Base-by-base conservation (phyloP, 2,888 invertebrate genomes). In the Anodontia alba region DNA sequence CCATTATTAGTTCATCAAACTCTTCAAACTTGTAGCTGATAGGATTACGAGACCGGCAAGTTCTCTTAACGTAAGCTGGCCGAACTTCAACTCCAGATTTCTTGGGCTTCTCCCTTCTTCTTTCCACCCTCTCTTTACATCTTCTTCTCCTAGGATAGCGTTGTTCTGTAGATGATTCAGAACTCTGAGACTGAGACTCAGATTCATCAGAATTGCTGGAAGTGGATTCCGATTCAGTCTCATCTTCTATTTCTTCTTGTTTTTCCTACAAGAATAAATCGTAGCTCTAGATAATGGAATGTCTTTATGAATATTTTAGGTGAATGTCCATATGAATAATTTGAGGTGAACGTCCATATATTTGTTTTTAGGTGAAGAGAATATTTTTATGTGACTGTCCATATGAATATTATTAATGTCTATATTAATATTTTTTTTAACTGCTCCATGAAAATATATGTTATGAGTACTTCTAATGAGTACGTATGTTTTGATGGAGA, bases 1-100 rank as follows among this genome's bases (percentile, higher is more conserved):
- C 98, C 93, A 98, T 97, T 89, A 99, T 99, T 94, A 99, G 96
- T 42, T 98, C 97, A 93, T 99, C 99, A 95, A 97, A 99, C 94
- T 99, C 99, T 93, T 97, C 97, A 89, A 98, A 97, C 79, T 95
- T 95, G 91, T 96, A 96, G 93, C 97, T 97, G 76, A 98, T 97
- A 87, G 89, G 87, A 51, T 96, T 95, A 26, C 98, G 96, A 90
- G 97, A 97, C 17, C 62, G 26, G 20, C 62, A 62, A 12, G 23
- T 62, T 33, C 62, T 62, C 62, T 62, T 62, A 8, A 62, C 29
- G 33, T n/a, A 62, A 33, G 23, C n/a, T 33, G 69, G 68, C 46
- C 66, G 3, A 23, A 31, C 46, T 77, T 77, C 20, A 51, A 46
- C 46, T 26, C 49, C 73, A 73, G 36, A 72, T 57, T 68, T 80